A percentile compares a stretch with the other conserved stretches of the same genome.
Conservation (phyloP, 2,113 vertebrate genomes). For the Oreocharis arfaki region DNA sequence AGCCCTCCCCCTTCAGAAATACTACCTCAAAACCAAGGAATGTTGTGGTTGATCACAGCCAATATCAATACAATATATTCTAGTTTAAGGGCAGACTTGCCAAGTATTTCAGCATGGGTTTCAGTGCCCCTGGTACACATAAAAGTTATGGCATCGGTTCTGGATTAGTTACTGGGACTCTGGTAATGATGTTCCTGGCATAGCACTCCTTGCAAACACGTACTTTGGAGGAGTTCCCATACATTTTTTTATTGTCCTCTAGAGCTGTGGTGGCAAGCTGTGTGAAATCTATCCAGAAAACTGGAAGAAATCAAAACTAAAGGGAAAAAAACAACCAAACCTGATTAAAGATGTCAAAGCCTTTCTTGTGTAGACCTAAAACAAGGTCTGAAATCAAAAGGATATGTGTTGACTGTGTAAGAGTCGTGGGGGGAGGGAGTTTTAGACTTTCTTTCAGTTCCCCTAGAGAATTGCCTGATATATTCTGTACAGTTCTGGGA, state of each 20-base stretch:
- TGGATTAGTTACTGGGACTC: constrained; percentile 40
- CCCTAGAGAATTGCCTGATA: not conserved
- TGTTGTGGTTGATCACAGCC: not conserved
- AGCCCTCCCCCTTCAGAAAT: constrained; percentile 16
- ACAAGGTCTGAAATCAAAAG: not conserved
- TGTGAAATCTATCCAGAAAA: constrained; percentile 47
- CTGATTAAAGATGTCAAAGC: not conserved
- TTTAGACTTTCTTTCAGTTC: not conserved
- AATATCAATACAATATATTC: constrained; percentile 55
- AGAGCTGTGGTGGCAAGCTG: constrained; percentile 36
- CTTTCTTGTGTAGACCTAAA: not conserved
- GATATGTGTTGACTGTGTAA: not conserved
- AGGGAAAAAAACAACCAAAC: not conserved
- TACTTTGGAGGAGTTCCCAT: constrained; percentile 49
- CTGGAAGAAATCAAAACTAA: constrained; percentile 28
- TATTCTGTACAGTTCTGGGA: not conserved
- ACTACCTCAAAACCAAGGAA: constrained; percentile 60
- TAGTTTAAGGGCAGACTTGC: constrained; percentile 18
- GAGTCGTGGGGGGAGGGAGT: not conserved
- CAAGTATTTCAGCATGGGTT: constrained; percentile 48
- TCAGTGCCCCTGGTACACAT: constrained; percentile 40
- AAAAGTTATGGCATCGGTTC: constrained; percentile 53
- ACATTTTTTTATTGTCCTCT: constrained; percentile 29
- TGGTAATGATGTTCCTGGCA: constrained; percentile 59
- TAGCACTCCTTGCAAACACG: constrained; percentile 6